Evolutionary conservation across 2,113 vertebrate species (phyloP).

Genomic region (Salvelinus sp.): DNA sequence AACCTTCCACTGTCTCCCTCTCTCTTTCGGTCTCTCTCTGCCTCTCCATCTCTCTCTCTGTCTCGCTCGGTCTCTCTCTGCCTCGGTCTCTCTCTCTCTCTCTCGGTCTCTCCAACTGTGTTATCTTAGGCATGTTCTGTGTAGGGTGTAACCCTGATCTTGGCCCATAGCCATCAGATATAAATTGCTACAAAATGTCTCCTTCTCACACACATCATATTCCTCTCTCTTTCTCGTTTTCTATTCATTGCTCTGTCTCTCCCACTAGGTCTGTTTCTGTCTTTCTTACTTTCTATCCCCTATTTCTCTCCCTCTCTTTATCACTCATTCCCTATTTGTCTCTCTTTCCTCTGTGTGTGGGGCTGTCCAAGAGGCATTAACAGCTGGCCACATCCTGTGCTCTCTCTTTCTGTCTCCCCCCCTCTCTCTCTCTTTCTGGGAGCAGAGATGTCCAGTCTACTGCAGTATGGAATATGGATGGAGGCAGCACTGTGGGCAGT

Average conservation of each 20-base stretch:
- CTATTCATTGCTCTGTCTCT: constrained; percentile 4
- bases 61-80: no score
- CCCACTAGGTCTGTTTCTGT: background rate
- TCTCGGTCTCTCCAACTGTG: background rate
- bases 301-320: constrained; percentile 7
- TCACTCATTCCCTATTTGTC: constrained; percentile 21
- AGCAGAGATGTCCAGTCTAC: background rate
- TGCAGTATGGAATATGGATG: background rate
- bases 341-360: background rate
- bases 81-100: background rate
- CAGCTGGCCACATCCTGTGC: constrained; percentile 2
- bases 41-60: background rate
- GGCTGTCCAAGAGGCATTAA: background rate
- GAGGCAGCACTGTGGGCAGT: background rate
- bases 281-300: background rate
- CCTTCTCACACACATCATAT: background rate
- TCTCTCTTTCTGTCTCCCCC: background rate
- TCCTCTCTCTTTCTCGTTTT: background rate
- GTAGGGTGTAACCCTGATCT: no score
- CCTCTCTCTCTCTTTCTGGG: background rate
- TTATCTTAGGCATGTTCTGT: background rate
- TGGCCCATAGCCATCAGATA: background rate
- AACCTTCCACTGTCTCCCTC: background rate
- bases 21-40: background rate
- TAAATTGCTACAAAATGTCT: background rate